Base-by-base conservation (phyloP, 2,113 vertebrate species). In the Neoarius graeffei region DNA sequence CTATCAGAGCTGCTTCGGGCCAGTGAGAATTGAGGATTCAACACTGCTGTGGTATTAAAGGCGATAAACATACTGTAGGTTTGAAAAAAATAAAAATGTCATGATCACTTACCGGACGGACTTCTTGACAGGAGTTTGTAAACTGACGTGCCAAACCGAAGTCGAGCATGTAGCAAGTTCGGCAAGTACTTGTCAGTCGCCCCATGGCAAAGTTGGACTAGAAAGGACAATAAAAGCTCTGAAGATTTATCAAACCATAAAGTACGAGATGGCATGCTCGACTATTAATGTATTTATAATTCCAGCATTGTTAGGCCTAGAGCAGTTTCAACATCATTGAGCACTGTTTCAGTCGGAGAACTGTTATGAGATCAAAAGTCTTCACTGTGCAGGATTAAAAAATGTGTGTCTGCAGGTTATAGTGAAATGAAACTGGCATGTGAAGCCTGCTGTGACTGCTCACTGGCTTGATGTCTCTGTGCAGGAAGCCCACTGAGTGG, bases 141-240 rank as follows among this genome's bases (percentile, higher is more conserved):
- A 98, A 99, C 85, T 99, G 98, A 42, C 98, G 96, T 57, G 98
- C 98, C 94, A 99, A 96, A 93, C 98, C 98, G 91, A 99, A 99
- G 93, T 99, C 98, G 84, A 99, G 96, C 98, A 99, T 99, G 85
- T 96, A 99, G 95, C 98, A 99, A 91, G 97, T 99, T 92, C 98
- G 96, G 94, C 97, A 99, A 23, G 98, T 99, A 91, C 95, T 99
- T 89, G 96, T 95, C 91, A 99, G 97, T 89, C 98, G 96, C 71
- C 98, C 98, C 98, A 99, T 99, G 15, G 98, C 98, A 74, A 99
- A 99, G 93, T 99, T 99, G 9, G 98, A 99, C 98, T 99, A 89
- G 89, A 90, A 23, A 76, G 50, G 81, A 25, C 6, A 27, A 89
- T 80, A 64, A 0, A 62, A 66, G 11, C 30, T 20, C 25, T 20